A percentile compares a stretch with the other conserved stretches of the same genome.
These are phyloP conservation scores for Raphicerus campestris DNA, from an alignment of 2,113 vertebrate genomes.

Conservation along the genomic window DNA sequence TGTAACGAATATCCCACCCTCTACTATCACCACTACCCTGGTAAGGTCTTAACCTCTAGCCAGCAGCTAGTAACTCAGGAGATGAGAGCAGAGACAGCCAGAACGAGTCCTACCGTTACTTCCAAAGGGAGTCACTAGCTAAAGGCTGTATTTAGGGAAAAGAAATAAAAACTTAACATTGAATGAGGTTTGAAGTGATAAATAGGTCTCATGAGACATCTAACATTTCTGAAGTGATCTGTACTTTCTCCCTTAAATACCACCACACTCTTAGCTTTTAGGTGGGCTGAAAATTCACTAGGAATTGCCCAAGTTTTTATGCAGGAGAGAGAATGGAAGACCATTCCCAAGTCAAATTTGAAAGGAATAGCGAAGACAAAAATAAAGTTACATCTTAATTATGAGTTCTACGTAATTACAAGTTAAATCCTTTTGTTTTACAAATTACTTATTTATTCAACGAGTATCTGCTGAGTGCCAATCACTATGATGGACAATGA, in stretches of 20 bases:
- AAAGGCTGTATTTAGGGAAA: not conserved
- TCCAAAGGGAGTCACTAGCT: not conserved
- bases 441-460: not conserved
- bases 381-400: not conserved
- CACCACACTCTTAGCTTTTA: not conserved
- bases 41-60: not conserved
- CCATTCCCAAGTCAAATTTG: too few species aligned
- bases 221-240: not conserved
- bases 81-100: not conserved
- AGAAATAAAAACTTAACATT: not conserved
- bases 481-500: not conserved
- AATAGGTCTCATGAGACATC: not conserved
- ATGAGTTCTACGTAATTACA: not conserved
- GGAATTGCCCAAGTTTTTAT: not conserved
- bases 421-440: not conserved
- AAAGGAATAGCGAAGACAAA: not conserved
- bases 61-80: not conserved
- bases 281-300: not conserved
- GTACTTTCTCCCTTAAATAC: not conserved
- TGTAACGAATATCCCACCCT: not conserved
- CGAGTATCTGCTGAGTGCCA: not conserved
- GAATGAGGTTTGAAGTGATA: not conserved
- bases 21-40: not conserved
- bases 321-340: not conserved
- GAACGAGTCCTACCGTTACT: fast-evolving